Percentiles rank a stretch among this genome's conserved stretches.
phyloP scores from a whole-genome alignment of 64 coral and sea anemone genomes.

The Dendronephthya gigantea region DNA sequence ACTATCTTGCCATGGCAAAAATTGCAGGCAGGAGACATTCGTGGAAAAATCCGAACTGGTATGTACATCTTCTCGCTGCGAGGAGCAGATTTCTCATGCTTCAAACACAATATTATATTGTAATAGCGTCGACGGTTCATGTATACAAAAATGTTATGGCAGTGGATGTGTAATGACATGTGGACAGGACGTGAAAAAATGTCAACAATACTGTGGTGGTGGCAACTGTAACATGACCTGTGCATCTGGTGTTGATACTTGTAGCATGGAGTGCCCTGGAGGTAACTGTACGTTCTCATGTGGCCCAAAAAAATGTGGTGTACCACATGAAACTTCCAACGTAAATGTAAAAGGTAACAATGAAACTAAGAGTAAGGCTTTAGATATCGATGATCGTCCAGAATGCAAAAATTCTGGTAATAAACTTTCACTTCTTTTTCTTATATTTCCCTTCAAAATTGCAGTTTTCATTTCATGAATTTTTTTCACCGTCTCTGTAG shows the following conservation, averaged over 20 bases:
- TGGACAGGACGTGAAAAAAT: neutral
- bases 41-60: neutral
- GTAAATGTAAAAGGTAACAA: neutral
- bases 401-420: no score
- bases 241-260: neutral
- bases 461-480: no score
- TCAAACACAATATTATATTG: neutral
- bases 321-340: neutral
- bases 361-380: neutral
- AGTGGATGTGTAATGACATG: neutral
- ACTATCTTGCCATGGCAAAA: neutral
- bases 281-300: neutral
- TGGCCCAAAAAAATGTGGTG: neutral
- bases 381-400: no score
- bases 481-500: no score
- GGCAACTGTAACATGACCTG: neutral
- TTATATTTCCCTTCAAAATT: no score
- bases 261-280: neutral
- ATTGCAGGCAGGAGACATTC: neutral
- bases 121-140: neutral
- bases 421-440: no score
- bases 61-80: neutral
- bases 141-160: neutral
- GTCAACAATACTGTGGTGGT: neutral
- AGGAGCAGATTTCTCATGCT: neutral